Evolutionary conservation across 2,797 vertebrate species (phyloP).

Genomic region (Poeciliopsis gracilis): DNA sequence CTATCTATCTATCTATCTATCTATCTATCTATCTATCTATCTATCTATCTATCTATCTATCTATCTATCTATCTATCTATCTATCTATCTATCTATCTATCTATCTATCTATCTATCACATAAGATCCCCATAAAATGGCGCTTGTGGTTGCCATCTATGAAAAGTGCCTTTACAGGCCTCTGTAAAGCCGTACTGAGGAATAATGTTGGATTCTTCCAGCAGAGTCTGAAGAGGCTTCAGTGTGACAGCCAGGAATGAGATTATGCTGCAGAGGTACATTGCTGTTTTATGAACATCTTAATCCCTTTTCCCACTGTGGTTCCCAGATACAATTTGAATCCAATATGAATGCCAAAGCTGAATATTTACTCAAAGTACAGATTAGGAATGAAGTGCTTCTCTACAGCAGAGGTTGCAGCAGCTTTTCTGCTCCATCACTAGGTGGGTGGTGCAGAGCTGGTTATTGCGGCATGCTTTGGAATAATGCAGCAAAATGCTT

Average conservation of each 20-base stretch:
- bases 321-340: conserved; percentile 6
- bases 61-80: background rate
- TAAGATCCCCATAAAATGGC: background rate
- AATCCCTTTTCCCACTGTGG: conserved; percentile 4
- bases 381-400: background rate
- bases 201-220: background rate
- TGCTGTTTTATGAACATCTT: conserved; percentile 2
- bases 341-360: conserved; percentile 4
- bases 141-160: background rate
- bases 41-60: background rate
- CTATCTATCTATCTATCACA: background rate
- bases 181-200: background rate
- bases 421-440: conserved; percentile 1
- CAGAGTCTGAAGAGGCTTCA: background rate
- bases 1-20: too few species aligned
- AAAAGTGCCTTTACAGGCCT: background rate
- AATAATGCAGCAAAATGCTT: background rate
- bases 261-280: background rate
- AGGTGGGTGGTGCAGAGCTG: background rate
- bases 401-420: background rate
- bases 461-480: background rate
- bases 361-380: conserved; percentile 8
- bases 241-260: conserved; percentile 5
- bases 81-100: background rate
- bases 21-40: too few species aligned